phyloP scores from a whole-genome alignment of 2,888 invertebrate species.

The Scaptomyza parva region DNA sequence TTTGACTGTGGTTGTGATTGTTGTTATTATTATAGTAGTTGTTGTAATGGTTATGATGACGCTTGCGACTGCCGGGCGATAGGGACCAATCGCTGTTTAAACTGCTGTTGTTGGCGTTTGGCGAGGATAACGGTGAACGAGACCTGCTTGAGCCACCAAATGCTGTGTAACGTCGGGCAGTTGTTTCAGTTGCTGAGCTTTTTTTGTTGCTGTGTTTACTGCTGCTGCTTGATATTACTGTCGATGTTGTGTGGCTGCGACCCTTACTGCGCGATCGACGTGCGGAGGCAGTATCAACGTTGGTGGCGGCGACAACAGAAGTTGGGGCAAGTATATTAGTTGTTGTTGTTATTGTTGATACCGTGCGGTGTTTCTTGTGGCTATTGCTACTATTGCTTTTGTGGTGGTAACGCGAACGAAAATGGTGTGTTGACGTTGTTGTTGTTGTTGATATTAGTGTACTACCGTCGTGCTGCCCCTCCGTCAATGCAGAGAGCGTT shows the following conservation, averaged over 20 bases:
- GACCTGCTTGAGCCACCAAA: constrained; percentile 33
- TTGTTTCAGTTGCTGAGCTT: constrained; percentile 28
- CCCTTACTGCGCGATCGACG: constrained; percentile 62
- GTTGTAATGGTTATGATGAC: constrained; percentile 54
- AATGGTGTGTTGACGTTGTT: constrained; percentile 40
- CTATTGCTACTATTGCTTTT: constrained; percentile 46
- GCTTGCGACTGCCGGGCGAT: constrained; percentile 71
- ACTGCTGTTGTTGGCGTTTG: constrained; percentile 36
- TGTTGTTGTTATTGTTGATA: constrained; percentile 31
- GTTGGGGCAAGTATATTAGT: constrained; percentile 34
- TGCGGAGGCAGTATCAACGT: constrained; percentile 24
- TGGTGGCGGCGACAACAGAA: constrained; percentile 26
- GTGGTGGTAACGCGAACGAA: constrained; percentile 38
- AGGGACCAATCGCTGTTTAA: constrained; percentile 43
- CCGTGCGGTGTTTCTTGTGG: constrained; percentile 39
- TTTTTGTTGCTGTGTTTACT: constrained; percentile 42
- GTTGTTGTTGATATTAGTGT: constrained; percentile 57
- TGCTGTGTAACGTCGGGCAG: constrained; percentile 37
- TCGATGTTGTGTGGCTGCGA: constrained; percentile 27
- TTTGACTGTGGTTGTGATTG: constrained; percentile 16
- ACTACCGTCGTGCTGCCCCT: constrained; percentile 86
- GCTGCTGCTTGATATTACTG: constrained; percentile 2
- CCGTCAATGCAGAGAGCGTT: constrained; percentile 90
- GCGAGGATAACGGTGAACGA: constrained; percentile 33
- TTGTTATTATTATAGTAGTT: constrained; percentile 26